Base-by-base conservation (phyloP, 2,888 invertebrate genomes). In the Emmelina monodactyla region DNA sequence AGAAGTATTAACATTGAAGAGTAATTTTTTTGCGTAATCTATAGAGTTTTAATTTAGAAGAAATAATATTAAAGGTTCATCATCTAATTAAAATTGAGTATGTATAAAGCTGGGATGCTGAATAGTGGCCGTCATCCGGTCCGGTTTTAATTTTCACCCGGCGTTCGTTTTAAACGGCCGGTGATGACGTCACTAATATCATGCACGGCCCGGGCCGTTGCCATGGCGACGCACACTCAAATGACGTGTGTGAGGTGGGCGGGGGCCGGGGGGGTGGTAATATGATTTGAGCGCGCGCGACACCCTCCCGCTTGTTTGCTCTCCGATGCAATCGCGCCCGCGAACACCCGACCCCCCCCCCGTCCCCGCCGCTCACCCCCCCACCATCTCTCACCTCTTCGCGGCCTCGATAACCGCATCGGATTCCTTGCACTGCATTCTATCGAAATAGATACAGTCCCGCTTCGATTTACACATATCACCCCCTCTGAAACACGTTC, bases 151-250 rank as follows among this genome's bases (percentile, higher is more conserved):
- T 76, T 78, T 76, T 76, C 70, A 62, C 51, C 55, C 48, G 55
- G 58, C 62, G 68, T 68, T 73, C 69, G 69, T 66, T 72, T 68
- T 72, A 72, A 79, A 71, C 72, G 72, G 55, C 68, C 72, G 75
- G 73, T 75, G 76, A 79, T 79, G 79, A 80, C 75, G 70, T 71
- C 63, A 73, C 75, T 78, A 78, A 78, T 78, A 71, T 78, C 70
- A 78, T 76, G 78, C 76, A 76, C 66, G 72, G 66, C 83, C 84
- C 83, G 83, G 84, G 83, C 83, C 71, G 84, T 85, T 81, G 82
- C 83, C 84, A 81, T 83, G 80, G 84, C 82, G 83, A 85, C 84
- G 83, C 82, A 81, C 82, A 80, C 82, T 82, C 82, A 83, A 83
- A 84, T 84, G 84, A 84, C 84, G 85, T 84, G 84, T 84, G 85